Evolutionary conservation across 2,888 invertebrate species (phyloP), one percentile per base, ranked within the genome.

Genomic region (Parnassius glacialis): DNA sequence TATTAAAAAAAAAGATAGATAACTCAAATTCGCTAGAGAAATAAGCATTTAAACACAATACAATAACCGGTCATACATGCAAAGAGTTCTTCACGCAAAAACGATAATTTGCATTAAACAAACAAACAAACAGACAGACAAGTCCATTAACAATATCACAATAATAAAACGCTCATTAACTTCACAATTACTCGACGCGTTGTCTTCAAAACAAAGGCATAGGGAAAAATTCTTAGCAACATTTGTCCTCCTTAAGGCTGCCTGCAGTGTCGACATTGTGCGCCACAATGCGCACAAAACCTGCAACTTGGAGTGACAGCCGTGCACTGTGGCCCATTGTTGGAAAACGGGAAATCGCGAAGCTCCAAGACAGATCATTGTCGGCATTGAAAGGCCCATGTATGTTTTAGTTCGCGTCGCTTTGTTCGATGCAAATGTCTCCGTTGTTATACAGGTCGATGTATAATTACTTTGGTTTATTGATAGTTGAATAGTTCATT

Each of bases 111-210:
- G 57, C 61, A 57, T 64, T 57, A 45, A 61, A 61, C 50, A 59
- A 51, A 70, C 20, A 20, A 20, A 20, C 70, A 69, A 67, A 69
- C 65, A 68, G 61, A 57, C 57, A 54, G 42, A 57, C 59, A 54
- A 42, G 48, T 34, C 43, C 54, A 50, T 52, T 44, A 55, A 62
- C 58, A 59, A 59, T 34, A 34, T 25, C 47, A 12, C 13, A 44
- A 42, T 51, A 63, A 71, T 65, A 64, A 68, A 65, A 59, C 52
- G 57, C 68, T 65, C 68, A 75, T 74, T 74, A 69, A 65, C 75
- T 75, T 75, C 58, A 71, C 71, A 74, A 73, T 69, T 64, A 62
- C 58, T 59, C 58, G 53, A 34, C 25, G 52, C 60, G 66, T 73
- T 74, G 71, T 74, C 54, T 47, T 45, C 62, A 34, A 65, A 67